Conservation (phyloP, 2,797 vertebrate genomes). For the Lepus oiostolus region DNA sequence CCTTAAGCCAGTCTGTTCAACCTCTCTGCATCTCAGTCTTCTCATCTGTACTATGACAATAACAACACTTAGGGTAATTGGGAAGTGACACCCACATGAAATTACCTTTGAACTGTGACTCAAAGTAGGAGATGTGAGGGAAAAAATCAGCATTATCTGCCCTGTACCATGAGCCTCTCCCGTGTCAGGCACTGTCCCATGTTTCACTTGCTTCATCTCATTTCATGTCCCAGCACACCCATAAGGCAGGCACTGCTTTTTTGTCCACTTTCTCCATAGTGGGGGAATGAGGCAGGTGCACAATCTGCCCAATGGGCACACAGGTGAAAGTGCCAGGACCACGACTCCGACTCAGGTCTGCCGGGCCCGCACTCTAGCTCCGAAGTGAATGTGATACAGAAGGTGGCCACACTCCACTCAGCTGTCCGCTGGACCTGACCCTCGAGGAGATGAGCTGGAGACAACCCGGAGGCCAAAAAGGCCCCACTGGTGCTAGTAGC, state of each 20-base stretch:
- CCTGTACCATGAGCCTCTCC: not conserved
- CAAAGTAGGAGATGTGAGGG: not conserved
- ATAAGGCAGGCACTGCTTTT: not conserved
- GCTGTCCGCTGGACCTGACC: not conserved
- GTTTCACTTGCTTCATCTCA: not conserved
- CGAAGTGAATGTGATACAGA: not conserved
- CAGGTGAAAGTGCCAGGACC: not conserved
- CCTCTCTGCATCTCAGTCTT: not conserved
- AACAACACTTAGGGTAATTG: not conserved
- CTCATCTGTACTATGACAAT: not conserved
- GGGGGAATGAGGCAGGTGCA: not conserved
- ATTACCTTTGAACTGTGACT: not conserved
- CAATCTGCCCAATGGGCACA: not conserved
- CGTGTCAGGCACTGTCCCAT: not conserved
- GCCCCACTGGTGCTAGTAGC: not conserved
- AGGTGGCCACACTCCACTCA: not conserved
- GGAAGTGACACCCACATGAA: no score
- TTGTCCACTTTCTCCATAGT: not conserved
- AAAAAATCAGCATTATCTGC: no score
- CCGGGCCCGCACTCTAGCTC: not conserved
- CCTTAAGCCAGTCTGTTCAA: not conserved
- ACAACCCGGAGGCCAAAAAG: not conserved
- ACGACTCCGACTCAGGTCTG: not conserved
- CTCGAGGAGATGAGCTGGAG: not conserved
- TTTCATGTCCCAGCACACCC: not conserved